Base-by-base conservation (phyloP, 1,140 invertebrate genomes). In the Teleogryllus occipitalis region DNA sequence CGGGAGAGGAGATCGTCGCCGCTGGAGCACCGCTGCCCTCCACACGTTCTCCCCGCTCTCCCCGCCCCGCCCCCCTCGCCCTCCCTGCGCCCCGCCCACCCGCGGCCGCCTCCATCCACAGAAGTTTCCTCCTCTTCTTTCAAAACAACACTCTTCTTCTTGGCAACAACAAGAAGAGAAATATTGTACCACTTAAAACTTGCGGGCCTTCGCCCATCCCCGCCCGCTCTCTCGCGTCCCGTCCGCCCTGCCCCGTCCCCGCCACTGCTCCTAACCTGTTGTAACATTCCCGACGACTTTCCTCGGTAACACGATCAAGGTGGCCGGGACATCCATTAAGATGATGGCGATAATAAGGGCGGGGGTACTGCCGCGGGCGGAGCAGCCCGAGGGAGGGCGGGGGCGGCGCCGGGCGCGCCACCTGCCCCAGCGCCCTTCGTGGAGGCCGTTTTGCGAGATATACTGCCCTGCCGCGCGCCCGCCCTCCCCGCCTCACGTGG, bases 121-220 rank as follows among this genome's bases (percentile, higher is more conserved):
- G 54, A 65, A 65, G 54, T 65, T 65, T 7, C 7, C 18, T 65
- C 54, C 54, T 65, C 54, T 65, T 65, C 54, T 65, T 65, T 65
- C 54, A 65, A 65, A 65, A 65, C 54, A 65, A 65, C 54, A 65
- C 54, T 65, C 54, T 65, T 65, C 54, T 65, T 65, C 54, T 65
- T 65, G 54, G 54, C 54, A 65, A 65, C 54, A 65, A 65, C 54
- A 65, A 65, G 54, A 65, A 65, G 54, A 65, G 54, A 65, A 54
- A 54, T 7, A 65, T 65, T 65, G 1, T 65, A 65, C 54, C 54
- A 65, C 7, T 65, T 54, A 54, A 65, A 65, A 65, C 54, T 65
- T 65, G 54, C 18, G 54, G 18, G 49, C 49, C 54, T 7, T 65
- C 54, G 18, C 18, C 54, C 54, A 3, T 14, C 54, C 54, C 54